A percentile compares a stretch with the other conserved stretches of the same genome.
Evolutionary conservation across 2,113 vertebrate species (phyloP).

Genomic region (Charadrius vociferus): DNA sequence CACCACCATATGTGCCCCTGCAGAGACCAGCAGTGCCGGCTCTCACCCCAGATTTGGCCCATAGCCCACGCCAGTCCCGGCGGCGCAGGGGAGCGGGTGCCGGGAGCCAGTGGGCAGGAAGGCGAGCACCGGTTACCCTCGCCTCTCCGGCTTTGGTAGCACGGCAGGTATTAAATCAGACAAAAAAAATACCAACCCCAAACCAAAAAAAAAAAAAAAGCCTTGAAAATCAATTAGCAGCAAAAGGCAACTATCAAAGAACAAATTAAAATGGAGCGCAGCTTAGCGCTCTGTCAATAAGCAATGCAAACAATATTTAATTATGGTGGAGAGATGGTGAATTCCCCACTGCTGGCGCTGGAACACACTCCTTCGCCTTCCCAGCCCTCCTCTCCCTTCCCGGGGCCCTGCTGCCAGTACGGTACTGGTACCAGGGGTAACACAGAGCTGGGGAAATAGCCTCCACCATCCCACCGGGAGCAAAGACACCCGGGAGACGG

Average conservation of each 20-base stretch:
- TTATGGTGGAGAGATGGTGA: conserved; percentile 9
- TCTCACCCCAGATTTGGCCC: background rate
- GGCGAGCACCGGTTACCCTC: background rate
- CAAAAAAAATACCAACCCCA: background rate
- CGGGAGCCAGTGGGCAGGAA: fast-evolving
- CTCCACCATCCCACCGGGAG: background rate
- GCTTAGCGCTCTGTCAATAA: conserved; percentile 78
- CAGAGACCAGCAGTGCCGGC: background rate
- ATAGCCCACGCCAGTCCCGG: background rate
- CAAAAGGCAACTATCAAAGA: conserved; percentile 76
- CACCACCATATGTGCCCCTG: background rate
- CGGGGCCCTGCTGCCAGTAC: background rate
- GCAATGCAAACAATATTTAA: conserved; percentile 74
- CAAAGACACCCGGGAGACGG: background rate
- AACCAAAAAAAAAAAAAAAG: background rate
- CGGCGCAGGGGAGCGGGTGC: background rate
- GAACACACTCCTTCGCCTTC: background rate
- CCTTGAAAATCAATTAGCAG: conserved; percentile 79
- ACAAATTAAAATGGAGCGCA: conserved; percentile 65
- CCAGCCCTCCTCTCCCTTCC: background rate
- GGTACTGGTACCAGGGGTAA: fast-evolving
- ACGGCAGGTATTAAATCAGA: conserved; percentile 70
- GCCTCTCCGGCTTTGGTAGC: conserved; percentile 38
- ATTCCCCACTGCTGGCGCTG: background rate
- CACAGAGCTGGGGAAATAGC: background rate